Percentiles rank a stretch among this genome's conserved stretches.
Evolutionary conservation across 2,113 vertebrate genomes (phyloP).

Genomic region (Geothlypis trichas): DNA sequence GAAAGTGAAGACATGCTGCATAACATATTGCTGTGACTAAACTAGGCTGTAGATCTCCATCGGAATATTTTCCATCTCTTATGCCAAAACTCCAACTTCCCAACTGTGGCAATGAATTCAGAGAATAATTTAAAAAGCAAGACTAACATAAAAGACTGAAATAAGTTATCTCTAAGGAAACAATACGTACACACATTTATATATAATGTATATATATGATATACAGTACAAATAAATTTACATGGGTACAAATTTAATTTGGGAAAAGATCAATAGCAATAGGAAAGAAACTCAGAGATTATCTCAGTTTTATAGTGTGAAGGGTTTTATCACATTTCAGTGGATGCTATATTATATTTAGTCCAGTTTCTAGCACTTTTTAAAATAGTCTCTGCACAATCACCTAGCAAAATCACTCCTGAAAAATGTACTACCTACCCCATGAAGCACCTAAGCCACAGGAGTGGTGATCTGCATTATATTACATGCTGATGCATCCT

Average conservation of each 20-base stretch:
- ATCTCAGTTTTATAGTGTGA: not conserved
- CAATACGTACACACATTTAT: not conserved
- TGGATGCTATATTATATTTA: not conserved
- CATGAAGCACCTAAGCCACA: not conserved
- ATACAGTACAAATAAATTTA: not conserved
- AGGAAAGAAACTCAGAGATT: not conserved
- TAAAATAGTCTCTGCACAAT: not conserved
- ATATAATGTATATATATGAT: not conserved
- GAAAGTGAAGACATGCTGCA: not conserved
- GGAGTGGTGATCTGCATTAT: not conserved
- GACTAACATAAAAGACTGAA: not conserved
- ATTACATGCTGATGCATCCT: not conserved
- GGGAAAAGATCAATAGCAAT: not conserved
- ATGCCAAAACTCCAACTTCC: not conserved
- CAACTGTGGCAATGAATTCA: not conserved
- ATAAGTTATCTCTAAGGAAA: not conserved
- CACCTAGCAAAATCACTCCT: not conserved
- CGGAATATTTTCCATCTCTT: not conserved
- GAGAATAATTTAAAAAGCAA: not conserved
- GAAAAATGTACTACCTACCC: not conserved
- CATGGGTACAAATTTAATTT: not conserved
- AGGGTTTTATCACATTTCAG: not conserved
- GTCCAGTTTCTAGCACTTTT: not conserved
- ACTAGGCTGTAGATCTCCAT: not conserved
- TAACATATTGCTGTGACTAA: not conserved